These are phyloP conservation scores for Orius laevigatus DNA, from an alignment of 1,140 invertebrate genomes.

Conservation along the genomic window DNA sequence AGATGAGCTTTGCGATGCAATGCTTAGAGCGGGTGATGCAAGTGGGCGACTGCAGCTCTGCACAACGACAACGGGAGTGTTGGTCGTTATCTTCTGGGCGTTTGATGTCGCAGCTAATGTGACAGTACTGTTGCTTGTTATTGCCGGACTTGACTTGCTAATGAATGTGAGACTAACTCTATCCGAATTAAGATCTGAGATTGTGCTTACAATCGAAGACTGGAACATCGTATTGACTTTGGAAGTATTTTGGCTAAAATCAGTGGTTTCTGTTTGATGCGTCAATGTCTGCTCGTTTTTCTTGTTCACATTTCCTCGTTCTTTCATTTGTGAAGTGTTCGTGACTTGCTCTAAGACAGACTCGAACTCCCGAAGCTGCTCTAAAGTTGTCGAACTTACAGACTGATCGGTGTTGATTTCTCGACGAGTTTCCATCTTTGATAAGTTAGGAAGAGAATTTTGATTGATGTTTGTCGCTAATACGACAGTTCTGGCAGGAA, in stretches of 20 bases:
- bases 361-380: conserved; percentile 64
- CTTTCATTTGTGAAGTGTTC: conserved; percentile 33
- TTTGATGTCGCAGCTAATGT: conserved; percentile 5
- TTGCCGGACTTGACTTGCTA: neutral
- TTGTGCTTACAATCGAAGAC: conserved; percentile 15
- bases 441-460: conserved; percentile 27
- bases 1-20: conserved; percentile 42
- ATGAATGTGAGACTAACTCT: conserved; percentile 19
- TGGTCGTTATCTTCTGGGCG: conserved; percentile 30
- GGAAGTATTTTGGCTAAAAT: conserved; percentile 10
- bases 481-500: conserved; percentile 23
- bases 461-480: conserved; percentile 29
- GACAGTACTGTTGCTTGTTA: conserved; percentile 12
- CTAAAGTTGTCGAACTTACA: conserved; percentile 43
- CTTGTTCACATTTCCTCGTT: conserved; percentile 39
- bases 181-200: conserved; percentile 17
- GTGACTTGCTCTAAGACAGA: conserved; percentile 58
- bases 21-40: conserved; percentile 38
- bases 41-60: conserved; percentile 41
- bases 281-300: conserved; percentile 11
- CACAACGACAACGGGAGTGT: conserved; percentile 40
- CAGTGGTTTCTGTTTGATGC: conserved; percentile 10
- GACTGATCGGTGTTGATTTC: conserved; percentile 22
- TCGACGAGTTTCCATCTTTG: conserved; percentile 28
- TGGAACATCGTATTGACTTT: conserved; percentile 15